Conservation (phyloP, 2,888 invertebrate genomes). For the Plagodis dolabraria region DNA sequence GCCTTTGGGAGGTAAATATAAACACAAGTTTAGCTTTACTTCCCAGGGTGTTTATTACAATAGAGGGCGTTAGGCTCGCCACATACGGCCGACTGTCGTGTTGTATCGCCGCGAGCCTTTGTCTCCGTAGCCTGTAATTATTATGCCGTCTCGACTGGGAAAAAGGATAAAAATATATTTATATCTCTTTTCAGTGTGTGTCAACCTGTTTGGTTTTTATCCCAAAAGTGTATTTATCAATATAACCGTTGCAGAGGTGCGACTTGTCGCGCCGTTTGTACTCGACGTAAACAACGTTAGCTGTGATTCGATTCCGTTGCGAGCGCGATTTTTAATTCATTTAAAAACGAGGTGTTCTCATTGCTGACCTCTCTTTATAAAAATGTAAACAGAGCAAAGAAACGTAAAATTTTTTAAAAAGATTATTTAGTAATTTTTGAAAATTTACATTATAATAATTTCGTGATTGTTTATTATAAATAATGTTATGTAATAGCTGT, state of each 20-base stretch:
- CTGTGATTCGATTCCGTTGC: constrained; percentile 47
- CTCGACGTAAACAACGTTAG: constrained; percentile 18
- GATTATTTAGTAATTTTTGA: constrained; percentile 55
- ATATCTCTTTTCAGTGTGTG: too few species aligned
- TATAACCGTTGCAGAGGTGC: constrained; percentile 10
- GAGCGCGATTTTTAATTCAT: constrained; percentile 40
- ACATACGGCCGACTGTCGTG: constrained; percentile 2
- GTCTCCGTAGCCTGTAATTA: constrained; percentile 28
- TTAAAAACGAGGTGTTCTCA: constrained; percentile 40
- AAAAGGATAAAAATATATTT: neutral
- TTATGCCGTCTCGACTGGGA: constrained; percentile 23
- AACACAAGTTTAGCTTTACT: neutral
- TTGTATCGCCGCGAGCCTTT: constrained; percentile 32
- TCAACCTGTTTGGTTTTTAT: too few species aligned
- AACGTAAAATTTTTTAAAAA: constrained; percentile 49
- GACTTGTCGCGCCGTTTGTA: constrained; percentile 5
- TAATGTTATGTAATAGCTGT: constrained; percentile 50
- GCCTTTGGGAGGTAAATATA: neutral
- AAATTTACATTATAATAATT: constrained; percentile 52
- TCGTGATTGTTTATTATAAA: constrained; percentile 32
- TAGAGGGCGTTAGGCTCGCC: neutral
- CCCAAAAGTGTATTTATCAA: neutral
- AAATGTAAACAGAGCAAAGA: constrained; percentile 13
- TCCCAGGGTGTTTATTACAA: neutral
- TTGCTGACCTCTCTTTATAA: constrained; percentile 35